Evolutionary conservation across 2,113 vertebrate genomes (phyloP), one percentile per base, ranked within the genome.

Genomic region (Bujurquina vittata): DNA sequence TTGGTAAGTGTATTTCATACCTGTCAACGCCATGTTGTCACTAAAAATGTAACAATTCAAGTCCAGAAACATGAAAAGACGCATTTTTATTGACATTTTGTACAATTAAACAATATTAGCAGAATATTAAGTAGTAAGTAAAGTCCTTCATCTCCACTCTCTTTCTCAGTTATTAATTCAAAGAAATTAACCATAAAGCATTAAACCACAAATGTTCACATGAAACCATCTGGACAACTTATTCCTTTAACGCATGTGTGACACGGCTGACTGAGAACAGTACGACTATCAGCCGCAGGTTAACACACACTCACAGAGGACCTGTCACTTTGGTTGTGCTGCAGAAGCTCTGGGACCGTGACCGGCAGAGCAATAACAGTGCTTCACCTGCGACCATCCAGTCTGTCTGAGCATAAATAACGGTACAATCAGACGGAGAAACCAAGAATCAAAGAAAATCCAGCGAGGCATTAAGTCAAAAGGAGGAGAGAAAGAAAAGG

Each of bases 401-500:
- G 17, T 57, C 35, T 31, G 60, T 43, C 52, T 59, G 75, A 26
- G n/a, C 49, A 49, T 75, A 22, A 79, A 84, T 67, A 73, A 86
- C 31, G 22, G 43, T 31, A 35, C 31, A 74, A 35, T 86, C 52
- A 69, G 33, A 78, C 54, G 20, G 40, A 61, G 49, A 83, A 73
- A 37, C 26, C 10, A 10, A 15, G 49, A 63, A 40, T 62, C 49
- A 58, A 49, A 74, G 29, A 72, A 85, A 87, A 84, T 8, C 23
- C 75, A 89, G 69, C 11, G 5, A 81, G 79, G 76, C 60, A 80
- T 76, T 86, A 80, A 88, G 77, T 75, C 22, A 35, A 84, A 65
- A 82, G 65, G 85, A 59, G 84, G 75, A 77, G 33, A 87, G 73
- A 80, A 73, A 80, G 81, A 87, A 85, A 88, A 80, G 63, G 37